A percentile compares a stretch with the other conserved stretches of the same genome.
Evolutionary conservation across 1,140 invertebrate genomes (phyloP).

Genomic region (Streblospio benedicti): DNA sequence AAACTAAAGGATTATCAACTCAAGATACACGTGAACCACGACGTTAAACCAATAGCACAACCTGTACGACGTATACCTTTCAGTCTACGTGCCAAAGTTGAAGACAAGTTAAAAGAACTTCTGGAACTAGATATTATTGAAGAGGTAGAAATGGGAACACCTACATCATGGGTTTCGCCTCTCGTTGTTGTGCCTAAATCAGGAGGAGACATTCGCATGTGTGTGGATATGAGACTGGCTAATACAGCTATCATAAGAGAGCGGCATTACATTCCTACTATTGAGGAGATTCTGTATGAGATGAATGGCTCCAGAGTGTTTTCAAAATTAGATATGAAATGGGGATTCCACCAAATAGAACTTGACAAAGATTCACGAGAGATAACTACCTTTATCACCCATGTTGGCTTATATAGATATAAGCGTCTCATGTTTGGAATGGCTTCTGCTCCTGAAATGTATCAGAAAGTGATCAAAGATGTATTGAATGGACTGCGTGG

Average conservation of each 20-base stretch:
- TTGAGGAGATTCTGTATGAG: background rate
- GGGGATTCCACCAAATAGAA: constrained; percentile 13
- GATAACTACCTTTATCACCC: constrained; percentile 20
- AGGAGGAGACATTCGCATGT: no score
- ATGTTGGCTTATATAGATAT: constrained; percentile 4
- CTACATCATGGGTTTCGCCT: no score
- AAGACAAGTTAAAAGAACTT: background rate
- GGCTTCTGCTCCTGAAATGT: background rate
- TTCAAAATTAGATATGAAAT: background rate
- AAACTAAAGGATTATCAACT: background rate
- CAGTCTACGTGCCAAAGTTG: background rate
- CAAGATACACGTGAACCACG: background rate
- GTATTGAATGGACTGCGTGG: background rate
- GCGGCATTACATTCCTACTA: background rate
- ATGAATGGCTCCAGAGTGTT: background rate
- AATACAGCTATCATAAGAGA: no score
- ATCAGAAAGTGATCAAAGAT: constrained; percentile 4
- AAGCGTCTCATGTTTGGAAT: constrained; percentile 14
- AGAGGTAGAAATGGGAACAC: no score
- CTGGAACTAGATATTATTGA: no score
- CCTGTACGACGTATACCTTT: background rate
- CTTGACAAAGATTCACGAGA: constrained; percentile 9
- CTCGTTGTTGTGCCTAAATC: no score
- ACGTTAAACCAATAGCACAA: background rate
- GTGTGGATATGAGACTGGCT: no score